phyloP scores from a whole-genome alignment of 2,113 vertebrate species.

The Martes martes region DNA sequence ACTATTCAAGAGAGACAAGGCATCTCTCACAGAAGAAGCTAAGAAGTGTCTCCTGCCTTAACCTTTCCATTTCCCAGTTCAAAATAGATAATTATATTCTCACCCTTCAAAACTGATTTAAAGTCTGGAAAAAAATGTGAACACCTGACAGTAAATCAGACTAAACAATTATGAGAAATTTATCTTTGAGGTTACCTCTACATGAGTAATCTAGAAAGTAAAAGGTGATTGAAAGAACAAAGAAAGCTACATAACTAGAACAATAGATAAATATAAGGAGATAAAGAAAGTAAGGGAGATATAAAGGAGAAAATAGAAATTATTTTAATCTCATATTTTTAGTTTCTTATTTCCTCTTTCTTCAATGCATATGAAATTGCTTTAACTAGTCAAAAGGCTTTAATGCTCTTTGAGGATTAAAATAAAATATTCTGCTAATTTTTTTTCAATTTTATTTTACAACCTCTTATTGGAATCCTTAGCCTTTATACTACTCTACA shows the following conservation, averaged over 20 bases:
- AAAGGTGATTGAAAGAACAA: not conserved
- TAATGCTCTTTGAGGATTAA: not conserved
- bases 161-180: conserved; percentile 29
- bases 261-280: not conserved
- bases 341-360: not conserved
- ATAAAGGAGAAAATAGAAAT: not conserved
- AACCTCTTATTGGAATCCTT: not conserved
- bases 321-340: not conserved
- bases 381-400: not conserved
- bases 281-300: not conserved
- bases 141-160: not conserved
- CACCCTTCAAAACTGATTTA: conserved; percentile 32
- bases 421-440: not conserved
- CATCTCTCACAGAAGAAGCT: not conserved
- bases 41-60: not conserved
- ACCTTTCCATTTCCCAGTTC: not conserved
- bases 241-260: not conserved
- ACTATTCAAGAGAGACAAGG: not conserved
- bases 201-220: not conserved
- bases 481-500: not conserved
- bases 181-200: not conserved
- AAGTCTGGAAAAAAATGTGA: not conserved
- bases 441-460: not conserved
- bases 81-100: not conserved
- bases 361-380: not conserved